Conservation (phyloP, 2,888 invertebrate genomes). For the Danaus chrysippus region DNA sequence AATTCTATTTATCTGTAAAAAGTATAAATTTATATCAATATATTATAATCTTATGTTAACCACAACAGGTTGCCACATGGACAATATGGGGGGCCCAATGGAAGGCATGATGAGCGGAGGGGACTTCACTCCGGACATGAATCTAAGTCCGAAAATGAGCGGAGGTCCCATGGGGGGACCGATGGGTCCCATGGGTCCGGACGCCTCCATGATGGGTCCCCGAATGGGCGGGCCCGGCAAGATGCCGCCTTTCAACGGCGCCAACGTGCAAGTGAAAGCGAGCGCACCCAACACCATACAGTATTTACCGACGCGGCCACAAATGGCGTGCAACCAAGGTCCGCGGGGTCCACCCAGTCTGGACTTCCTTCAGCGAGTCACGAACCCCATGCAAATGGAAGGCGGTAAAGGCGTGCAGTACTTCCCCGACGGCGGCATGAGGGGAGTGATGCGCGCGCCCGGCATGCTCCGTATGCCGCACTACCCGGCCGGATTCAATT, state of each 20-base stretch:
- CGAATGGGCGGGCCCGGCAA: constrained; percentile 78
- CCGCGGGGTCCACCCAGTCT: constrained; percentile 91
- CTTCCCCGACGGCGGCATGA: constrained; percentile 80
- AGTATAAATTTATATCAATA: neutral
- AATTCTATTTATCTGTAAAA: neutral
- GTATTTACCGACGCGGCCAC: constrained; percentile 97
- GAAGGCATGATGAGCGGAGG: constrained; percentile 76
- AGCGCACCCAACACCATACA: constrained; percentile 99
- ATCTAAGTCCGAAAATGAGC: constrained; percentile 83
- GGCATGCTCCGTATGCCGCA: constrained; percentile 71
- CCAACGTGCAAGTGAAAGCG: constrained; percentile 95
- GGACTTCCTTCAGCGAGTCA: constrained; percentile 93
- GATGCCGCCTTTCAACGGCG: constrained; percentile 80
- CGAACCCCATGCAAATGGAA: constrained; percentile 89
- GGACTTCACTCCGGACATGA: constrained; percentile 75
- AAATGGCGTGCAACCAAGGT: constrained; percentile 83
- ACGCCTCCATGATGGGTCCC: constrained; percentile 83
- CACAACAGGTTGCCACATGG: constrained; percentile 72
- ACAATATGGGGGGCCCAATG: constrained; percentile 72
- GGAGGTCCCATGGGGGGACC: constrained; percentile 76
- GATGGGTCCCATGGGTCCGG: constrained; percentile 74
- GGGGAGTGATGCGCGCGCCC: constrained; percentile 67
- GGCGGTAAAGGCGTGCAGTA: constrained; percentile 83
- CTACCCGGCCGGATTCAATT: constrained; percentile 68
- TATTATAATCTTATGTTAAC: constrained; percentile 10